These are phyloP conservation scores for Pseudomugil gertrudae DNA, from an alignment of 2,797 vertebrate species.

Conservation along the genomic window DNA sequence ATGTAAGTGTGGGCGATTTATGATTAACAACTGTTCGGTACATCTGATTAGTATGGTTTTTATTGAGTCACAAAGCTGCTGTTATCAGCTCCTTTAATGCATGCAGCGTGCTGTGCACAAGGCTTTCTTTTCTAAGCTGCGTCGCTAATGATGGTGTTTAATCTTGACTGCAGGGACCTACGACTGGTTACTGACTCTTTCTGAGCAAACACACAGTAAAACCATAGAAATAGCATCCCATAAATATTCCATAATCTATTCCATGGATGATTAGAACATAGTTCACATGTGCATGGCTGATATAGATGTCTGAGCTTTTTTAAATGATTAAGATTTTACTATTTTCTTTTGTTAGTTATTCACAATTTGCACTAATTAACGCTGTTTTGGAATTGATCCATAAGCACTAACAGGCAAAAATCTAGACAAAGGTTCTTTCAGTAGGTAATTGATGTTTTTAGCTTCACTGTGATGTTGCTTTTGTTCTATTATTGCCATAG, in stretches of 20 bases:
- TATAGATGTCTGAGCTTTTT: background rate
- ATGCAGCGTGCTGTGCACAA: slow-evolving; percentile 1
- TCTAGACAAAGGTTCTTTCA: background rate
- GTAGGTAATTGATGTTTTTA: background rate
- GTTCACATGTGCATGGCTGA: background rate
- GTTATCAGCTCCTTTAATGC: slow-evolving; percentile 2
- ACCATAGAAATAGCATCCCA: background rate
- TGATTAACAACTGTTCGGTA: background rate
- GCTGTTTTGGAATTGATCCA: background rate
- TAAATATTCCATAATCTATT: background rate
- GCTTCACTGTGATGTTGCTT: background rate
- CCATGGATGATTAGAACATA: background rate
- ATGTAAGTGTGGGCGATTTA: background rate
- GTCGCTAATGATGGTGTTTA: slow-evolving; percentile 54
- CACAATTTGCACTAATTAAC: background rate
- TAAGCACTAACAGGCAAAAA: background rate
- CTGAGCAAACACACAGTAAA: slow-evolving; percentile 2
- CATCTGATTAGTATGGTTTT: background rate
- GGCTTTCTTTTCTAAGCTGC: slow-evolving; percentile 9
- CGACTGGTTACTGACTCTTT: slow-evolving; percentile 7
- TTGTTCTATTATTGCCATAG: background rate
- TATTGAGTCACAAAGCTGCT: background rate
- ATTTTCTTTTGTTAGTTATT: background rate
- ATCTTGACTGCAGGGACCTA: slow-evolving; percentile 29
- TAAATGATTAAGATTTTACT: background rate